Evolutionary conservation across 1,140 invertebrate species (phyloP).

Genomic region (Colletes latitarsis): DNA sequence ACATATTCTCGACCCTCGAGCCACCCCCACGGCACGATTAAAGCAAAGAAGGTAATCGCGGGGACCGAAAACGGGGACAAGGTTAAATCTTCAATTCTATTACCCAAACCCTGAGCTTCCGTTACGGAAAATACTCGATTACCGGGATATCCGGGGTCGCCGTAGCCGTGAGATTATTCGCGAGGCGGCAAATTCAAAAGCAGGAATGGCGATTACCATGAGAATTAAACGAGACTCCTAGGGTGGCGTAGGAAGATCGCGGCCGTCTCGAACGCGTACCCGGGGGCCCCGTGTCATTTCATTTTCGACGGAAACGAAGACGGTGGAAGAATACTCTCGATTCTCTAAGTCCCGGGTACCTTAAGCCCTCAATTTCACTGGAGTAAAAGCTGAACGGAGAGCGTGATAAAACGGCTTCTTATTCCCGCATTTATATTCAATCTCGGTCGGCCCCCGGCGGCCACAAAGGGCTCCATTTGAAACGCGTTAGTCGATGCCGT

Average conservation of each 20-base stretch:
- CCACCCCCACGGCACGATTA: neutral
- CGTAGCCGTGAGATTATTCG: neutral
- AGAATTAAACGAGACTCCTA: constrained; percentile 55
- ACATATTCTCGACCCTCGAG: neutral
- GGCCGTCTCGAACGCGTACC: constrained; percentile 9
- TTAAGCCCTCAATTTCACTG: constrained; percentile 79
- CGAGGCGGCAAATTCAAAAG: constrained; percentile 49
- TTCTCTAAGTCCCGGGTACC: constrained; percentile 53
- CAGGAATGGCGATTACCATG: constrained; percentile 56
- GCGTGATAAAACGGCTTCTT: constrained; percentile 80
- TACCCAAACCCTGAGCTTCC: constrained; percentile 17
- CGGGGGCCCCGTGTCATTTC: constrained; percentile 42
- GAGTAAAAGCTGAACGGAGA: constrained; percentile 75
- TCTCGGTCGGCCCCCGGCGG: constrained; percentile 66
- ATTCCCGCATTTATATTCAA: constrained; percentile 81
- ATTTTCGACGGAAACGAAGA: constrained; percentile 55
- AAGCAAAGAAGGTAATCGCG: neutral
- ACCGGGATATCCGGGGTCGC: neutral
- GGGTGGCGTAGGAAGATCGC: neutral
- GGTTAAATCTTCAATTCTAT: constrained; percentile 41
- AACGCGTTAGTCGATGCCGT: constrained; percentile 75
- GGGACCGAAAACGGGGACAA: neutral
- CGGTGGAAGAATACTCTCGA: constrained; percentile 51
- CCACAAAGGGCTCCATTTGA: constrained; percentile 77
- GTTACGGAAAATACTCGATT: constrained; percentile 38